These are phyloP conservation scores for Ichneumoninae sp. DNA, from an alignment of 2,888 invertebrate genomes.

Conservation along the genomic window DNA sequence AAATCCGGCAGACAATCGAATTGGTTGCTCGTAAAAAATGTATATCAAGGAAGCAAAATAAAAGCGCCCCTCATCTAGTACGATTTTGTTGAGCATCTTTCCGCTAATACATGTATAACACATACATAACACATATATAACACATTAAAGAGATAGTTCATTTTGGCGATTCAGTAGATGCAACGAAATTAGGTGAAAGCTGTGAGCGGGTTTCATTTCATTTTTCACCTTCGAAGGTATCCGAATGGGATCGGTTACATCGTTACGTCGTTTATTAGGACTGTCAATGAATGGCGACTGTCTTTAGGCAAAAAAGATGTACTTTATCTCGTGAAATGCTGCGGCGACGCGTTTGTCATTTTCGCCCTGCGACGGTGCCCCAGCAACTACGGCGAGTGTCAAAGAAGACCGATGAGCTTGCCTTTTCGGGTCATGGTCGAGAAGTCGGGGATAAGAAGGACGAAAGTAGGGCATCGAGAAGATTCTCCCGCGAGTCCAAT, in stretches of 20 bases:
- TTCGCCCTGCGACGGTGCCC: neutral
- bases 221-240: neutral
- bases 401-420: conserved; percentile 48
- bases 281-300: neutral
- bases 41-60: no score
- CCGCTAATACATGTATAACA: no score
- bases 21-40: neutral
- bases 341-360: neutral
- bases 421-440: conserved; percentile 29
- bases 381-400: conserved; percentile 22
- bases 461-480: conserved; percentile 24
- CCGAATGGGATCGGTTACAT: neutral
- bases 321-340: neutral
- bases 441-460: conserved; percentile 11
- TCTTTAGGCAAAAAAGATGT: neutral
- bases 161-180: neutral
- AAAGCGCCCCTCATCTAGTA: no score
- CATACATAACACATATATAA: neutral
- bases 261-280: neutral
- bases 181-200: neutral
- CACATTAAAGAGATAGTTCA: neutral
- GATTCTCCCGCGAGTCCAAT: conserved; percentile 5
- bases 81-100: no score
- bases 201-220: neutral
- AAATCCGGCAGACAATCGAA: neutral